Evolutionary conservation across 64 coral and sea anemone species (phyloP), one percentile per base, ranked within the genome.

Genomic region (Astreopora myriophthalma): DNA sequence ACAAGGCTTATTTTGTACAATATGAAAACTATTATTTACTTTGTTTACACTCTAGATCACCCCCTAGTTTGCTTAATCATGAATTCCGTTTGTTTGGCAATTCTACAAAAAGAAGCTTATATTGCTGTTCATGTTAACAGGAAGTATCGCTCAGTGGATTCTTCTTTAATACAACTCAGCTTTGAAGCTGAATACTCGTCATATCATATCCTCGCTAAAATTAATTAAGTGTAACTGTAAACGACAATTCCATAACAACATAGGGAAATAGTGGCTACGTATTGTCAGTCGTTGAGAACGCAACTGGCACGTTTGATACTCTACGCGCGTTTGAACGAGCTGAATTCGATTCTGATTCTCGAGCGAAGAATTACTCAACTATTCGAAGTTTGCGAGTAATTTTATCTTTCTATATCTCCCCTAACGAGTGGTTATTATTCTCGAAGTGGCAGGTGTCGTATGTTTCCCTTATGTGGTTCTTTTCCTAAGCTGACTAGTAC

Each of bases 41-140:
- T 64, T 80, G 77, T 64, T 83, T 66, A 62, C 37, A 24, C 39
- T 63, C 57, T 36, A 4, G 9, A 26, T 83, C 61, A 65, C 55
- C 55, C 58, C 79, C 57, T 65, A 22, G 32, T 19, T 64, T 16
- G 33, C 5, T 64, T 83, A 83, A 27, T 83, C 79, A 83, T 65
- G 79, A 83, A 83, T 83, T 83, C 79, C 79, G 55, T 83, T 83
- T 65, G 79, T 83, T 83, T 20, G 32, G 34, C 34, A 80, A 61
- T 57, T 80, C 76, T 33, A 57, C 55, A 48, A 80, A 80, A 61
- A 32, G 79, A 83, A 83, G 61, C 57, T 65, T 35, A 32, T 39
- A 83, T 83, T 83, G 25, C 31, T n/a, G 33, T 83, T 25, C 32
- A 37, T 38, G 32, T 32, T 31, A 62, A 64, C 34, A 33, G 79